phyloP scores from a whole-genome alignment of 2,113 vertebrate genomes.

The Oryctolagus cuniculus region mOryCun1.1 NC_091450.1:16337001-16337500 shows the following conservation, averaged over 20 bases:
- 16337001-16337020: background rate
- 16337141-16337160: background rate
- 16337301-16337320: conserved; percentile 3
- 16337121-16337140: background rate
- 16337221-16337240: background rate
- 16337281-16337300: background rate
- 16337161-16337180: background rate
- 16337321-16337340: background rate
- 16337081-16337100: background rate
- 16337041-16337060: background rate
- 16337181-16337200: background rate
- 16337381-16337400: background rate
- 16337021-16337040: background rate
- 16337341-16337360: background rate
- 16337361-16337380: background rate
- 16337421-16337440: background rate
- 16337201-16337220: background rate
- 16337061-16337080: background rate
- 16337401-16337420: background rate
- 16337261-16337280: too few species aligned
- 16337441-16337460: background rate
- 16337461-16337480: too few species aligned
- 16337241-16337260: too few species aligned
- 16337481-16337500: background rate
- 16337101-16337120: background rate